Evolutionary conservation across 2,888 invertebrate species (phyloP), one percentile per base, ranked within the genome.

Genomic region (Caenorhabditis macrosperma): DNA sequence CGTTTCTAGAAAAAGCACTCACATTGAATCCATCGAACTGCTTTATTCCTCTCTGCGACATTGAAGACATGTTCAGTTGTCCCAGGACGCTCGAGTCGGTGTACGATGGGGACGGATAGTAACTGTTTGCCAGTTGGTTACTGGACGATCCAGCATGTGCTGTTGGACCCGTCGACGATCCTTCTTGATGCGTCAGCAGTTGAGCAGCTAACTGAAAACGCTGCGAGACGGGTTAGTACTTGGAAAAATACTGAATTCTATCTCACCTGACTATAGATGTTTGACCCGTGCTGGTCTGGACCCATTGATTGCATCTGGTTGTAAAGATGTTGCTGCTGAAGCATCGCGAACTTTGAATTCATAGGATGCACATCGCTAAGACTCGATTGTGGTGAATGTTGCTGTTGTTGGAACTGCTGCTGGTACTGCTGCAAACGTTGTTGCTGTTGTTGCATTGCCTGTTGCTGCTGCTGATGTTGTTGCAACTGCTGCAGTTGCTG

Each of bases 191-290:
- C n/a, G 76, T 63, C 52, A 82, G n/a, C 5, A 85, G 61, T 15
- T 82, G 82, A 6, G 82, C 84, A n/a, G 84, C 85, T 20, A 85
- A 63, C 74, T 85, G 77, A 55, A 54, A 15, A n/a, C 12, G 20
- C 15, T 33, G 12, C 1, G 6, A 52, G 52, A n/a, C n/a, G n/a
- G n/a, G 52, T 50, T 1, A 17, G 22, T 3, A 9, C 6, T 61
- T 10, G 5, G 3, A 38, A 38, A 38, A 9, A 38, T 9, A 38
- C 15, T n/a, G 44, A 44, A 44, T 5, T 6, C 2, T 17, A 2
- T 20, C 33, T 52, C 30, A 66, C 64, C 33, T 66, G 64, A 35
- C 33, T 52, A 33, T 75, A 54, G 12, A 64, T 28, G 12, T 77
- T 69, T 9, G 15, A 20, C n/a, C 22, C 41, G 12, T 30, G 41